A percentile compares a stretch with the other conserved stretches of the same genome.
Evolutionary conservation across 2,113 vertebrate genomes (phyloP).

Genomic region (Carassius auratus): DNA sequence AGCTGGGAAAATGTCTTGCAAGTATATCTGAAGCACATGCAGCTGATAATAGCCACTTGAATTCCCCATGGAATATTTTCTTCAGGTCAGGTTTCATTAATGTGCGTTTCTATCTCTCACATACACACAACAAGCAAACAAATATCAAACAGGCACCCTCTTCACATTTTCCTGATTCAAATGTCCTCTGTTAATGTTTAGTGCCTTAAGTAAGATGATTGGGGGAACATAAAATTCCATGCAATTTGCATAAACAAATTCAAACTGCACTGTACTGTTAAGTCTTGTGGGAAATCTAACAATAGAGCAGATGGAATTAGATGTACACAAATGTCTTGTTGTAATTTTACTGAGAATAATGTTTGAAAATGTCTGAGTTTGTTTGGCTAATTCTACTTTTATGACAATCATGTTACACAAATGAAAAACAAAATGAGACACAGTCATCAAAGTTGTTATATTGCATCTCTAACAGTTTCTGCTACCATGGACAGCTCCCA

Average conservation of each 20-base stretch:
- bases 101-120: constrained; percentile 46
- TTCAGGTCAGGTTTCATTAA: constrained; percentile 55
- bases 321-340: not conserved
- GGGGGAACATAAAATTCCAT: constrained; percentile 29
- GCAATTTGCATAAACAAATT: constrained; percentile 52
- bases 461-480: not conserved
- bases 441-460: not conserved
- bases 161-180: constrained; percentile 46
- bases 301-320: not conserved
- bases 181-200: constrained; percentile 48
- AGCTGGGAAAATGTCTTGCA: constrained; percentile 8
- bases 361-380: not conserved
- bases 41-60: constrained; percentile 41
- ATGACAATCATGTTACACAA: not conserved
- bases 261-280: constrained; percentile 14
- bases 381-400: not conserved
- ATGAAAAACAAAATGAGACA: not conserved
- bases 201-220: constrained; percentile 44
- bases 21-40: constrained; percentile 39
- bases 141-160: constrained; percentile 33
- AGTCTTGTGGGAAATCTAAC: constrained; percentile 5
- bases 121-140: constrained; percentile 16
- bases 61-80: constrained; percentile 41
- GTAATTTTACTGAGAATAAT: not conserved
- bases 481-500: constrained; percentile 8